These are phyloP conservation scores for Mus spretus DNA, from an alignment of 2,797 vertebrate genomes.

Conservation along the genomic window DNA sequence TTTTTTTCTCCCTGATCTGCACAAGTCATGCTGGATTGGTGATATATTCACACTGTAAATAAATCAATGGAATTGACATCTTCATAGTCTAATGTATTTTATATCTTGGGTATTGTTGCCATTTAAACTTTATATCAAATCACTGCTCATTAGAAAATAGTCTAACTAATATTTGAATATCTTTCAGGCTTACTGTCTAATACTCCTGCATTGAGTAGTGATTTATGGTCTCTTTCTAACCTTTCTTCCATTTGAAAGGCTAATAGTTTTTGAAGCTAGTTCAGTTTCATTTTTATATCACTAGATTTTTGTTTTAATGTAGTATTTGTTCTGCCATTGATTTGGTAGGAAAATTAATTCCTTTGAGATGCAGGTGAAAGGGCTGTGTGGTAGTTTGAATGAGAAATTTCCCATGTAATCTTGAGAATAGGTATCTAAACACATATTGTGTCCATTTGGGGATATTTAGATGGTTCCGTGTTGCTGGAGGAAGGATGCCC, in stretches of 20 bases:
- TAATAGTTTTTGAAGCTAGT: not conserved
- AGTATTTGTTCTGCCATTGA: not conserved
- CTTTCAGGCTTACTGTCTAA: not conserved
- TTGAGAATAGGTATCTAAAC: not conserved
- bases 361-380: not conserved
- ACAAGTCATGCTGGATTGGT: not conserved
- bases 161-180: not conserved
- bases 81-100: not conserved
- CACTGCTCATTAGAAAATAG: not conserved
- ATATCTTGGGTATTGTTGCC: not conserved
- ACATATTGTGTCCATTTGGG: not conserved
- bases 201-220: not conserved
- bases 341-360: not conserved
- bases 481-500: not conserved
- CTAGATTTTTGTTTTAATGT: conserved; percentile 10
- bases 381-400: not conserved
- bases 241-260: not conserved
- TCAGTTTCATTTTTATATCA: not conserved
- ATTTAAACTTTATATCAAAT: not conserved
- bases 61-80: not conserved
- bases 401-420: not conserved
- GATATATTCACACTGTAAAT: not conserved
- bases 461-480: not conserved
- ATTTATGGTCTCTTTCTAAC: not conserved
- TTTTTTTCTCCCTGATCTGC: conserved; percentile 53